These are phyloP conservation scores for Hassar affinis DNA, from an alignment of 2,113 vertebrate species.

Conservation along the genomic window DNA sequence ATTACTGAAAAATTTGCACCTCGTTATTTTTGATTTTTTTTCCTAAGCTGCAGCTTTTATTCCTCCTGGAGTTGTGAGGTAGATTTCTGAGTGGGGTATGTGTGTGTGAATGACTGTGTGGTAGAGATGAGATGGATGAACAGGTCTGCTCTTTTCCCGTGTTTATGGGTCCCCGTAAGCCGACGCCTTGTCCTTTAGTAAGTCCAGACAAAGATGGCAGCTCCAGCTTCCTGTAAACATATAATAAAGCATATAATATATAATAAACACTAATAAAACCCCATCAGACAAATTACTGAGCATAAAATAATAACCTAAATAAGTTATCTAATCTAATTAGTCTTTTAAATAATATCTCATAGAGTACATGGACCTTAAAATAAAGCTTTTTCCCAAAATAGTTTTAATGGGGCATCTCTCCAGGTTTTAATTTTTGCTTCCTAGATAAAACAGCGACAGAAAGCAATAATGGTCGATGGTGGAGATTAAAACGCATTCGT, in stretches of 20 bases:
- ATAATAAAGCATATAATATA: too few relatives aligned
- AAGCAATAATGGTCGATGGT: too few relatives aligned
- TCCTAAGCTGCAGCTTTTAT: too few relatives aligned
- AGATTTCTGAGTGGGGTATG: constrained; percentile 53
- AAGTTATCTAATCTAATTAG: neutral
- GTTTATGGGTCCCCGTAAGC: constrained; percentile 70
- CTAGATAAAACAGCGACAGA: too few relatives aligned
- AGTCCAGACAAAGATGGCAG: constrained; percentile 92
- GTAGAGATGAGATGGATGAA: neutral
- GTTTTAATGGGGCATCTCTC: too few relatives aligned
- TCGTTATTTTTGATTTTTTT: neutral
- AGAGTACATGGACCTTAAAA: too few relatives aligned
- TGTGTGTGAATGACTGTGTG: neutral
- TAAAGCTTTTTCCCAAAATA: too few relatives aligned
- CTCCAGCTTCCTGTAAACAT: constrained; percentile 90
- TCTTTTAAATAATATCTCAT: too few relatives aligned
- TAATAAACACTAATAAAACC: neutral
- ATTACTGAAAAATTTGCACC: neutral
- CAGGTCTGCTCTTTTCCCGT: constrained; percentile 13
- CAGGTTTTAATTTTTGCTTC: too few relatives aligned
- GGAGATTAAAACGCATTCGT: too few relatives aligned
- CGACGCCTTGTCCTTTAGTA: constrained; percentile 93
- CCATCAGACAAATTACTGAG: neutral
- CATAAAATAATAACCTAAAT: neutral
- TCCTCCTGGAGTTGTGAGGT: constrained; percentile 61